Percentiles rank a stretch among this genome's conserved stretches.
Evolutionary conservation across 2,888 invertebrate genomes (phyloP).

Genomic region (Eumacrocentrus americanus): DNA sequence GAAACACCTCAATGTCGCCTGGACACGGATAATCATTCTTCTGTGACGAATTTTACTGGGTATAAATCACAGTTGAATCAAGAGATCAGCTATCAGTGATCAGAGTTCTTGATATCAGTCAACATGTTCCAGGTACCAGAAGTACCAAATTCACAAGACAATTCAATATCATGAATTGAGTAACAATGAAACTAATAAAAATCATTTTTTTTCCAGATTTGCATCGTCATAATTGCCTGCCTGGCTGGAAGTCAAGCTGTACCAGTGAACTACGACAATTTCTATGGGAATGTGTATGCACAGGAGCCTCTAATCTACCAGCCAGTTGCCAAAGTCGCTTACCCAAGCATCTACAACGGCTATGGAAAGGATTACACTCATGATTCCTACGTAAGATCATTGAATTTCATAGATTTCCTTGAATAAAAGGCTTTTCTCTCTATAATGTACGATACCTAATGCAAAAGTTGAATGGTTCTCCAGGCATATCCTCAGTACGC

Average conservation of each 20-base stretch:
- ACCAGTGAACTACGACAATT: constrained; percentile 39
- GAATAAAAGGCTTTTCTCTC: no score
- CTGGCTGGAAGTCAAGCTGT: constrained; percentile 40
- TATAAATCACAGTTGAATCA: constrained; percentile 22
- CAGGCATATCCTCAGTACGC: constrained; percentile 52
- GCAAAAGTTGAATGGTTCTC: constrained; percentile 9
- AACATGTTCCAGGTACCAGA: constrained; percentile 36
- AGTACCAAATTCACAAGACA: no score
- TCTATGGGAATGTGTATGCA: constrained; percentile 23
- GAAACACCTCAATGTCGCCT: constrained; percentile 35
- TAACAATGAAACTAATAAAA: neutral
- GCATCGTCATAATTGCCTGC: constrained; percentile 34
- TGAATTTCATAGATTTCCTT: no score
- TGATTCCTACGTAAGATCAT: constrained; percentile 43
- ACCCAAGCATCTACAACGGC: constrained; percentile 34
- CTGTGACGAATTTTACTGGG: constrained; percentile 28
- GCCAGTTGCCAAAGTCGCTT: constrained; percentile 29
- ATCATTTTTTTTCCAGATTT: constrained; percentile 25
- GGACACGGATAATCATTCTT: constrained; percentile 22
- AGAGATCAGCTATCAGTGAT: constrained; percentile 16
- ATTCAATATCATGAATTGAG: neutral
- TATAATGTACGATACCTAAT: neutral
- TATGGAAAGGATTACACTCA: constrained; percentile 38
- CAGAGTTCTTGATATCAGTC: constrained; percentile 1
- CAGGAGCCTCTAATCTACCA: constrained; percentile 29